Conservation (phyloP, 2,797 vertebrate species). For the Otolemur crassicaudatus region DNA sequence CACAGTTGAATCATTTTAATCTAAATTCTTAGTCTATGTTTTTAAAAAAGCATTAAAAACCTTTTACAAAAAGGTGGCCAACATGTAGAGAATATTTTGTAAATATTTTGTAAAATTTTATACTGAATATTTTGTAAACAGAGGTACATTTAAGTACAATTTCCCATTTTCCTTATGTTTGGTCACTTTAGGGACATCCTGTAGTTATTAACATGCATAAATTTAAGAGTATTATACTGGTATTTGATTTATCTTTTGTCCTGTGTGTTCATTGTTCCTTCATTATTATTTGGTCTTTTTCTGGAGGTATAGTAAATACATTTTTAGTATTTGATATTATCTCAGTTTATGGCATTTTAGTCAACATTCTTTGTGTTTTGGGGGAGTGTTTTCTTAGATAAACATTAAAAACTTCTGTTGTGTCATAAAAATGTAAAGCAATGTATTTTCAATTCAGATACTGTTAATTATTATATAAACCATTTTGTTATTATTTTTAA, state of each 20-base stretch:
- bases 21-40: neutral
- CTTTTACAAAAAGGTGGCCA: too few relatives aligned
- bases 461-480: neutral
- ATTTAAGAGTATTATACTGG: too few relatives aligned
- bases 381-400: neutral
- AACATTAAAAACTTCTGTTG: neutral
- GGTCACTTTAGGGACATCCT: too few relatives aligned
- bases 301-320: neutral
- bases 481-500: neutral
- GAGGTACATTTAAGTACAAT: too few relatives aligned
- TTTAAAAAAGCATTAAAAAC: neutral
- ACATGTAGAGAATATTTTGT: too few relatives aligned
- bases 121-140: too few relatives aligned
- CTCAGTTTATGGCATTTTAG: neutral
- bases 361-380: neutral
- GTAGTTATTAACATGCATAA: too few relatives aligned
- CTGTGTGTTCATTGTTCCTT: neutral
- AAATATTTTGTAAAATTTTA: too few relatives aligned
- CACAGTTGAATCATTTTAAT: neutral
- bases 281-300: neutral
- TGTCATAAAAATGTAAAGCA: neutral
- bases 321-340: neutral
- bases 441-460: neutral
- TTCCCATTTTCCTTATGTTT: too few relatives aligned
- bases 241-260: neutral